Evolutionary conservation across 1,140 invertebrate species (phyloP), one percentile per base, ranked within the genome.

Genomic region (Paracyclopina nana): DNA sequence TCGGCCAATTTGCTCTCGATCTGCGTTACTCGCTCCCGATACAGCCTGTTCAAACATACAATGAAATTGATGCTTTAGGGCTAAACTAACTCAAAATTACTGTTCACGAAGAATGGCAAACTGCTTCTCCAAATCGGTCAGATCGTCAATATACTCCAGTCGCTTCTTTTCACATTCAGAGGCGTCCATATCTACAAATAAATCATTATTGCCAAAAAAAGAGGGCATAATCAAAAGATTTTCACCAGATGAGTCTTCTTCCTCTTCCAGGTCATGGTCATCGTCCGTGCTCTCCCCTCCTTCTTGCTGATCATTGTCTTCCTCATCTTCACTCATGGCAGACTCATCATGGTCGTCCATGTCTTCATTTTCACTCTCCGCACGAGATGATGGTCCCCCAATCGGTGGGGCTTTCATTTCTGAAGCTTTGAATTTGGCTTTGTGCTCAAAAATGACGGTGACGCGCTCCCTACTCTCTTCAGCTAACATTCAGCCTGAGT

Each of bases 21-120:
- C 62, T 82, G 78, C 26, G 69, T 72, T 55, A 87, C 76, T 55
- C 86, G 69, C 64, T 94, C 88, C 54, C 72, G 72, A 61, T 54
- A 20, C 5, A 30, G 42, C 26, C 20, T 49, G 49, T 9, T 18
- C 20, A 11, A 22, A 25, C 34, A 50, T 41, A 48, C 9, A 29
- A 42, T 12, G 51, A n/a, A n/a, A n/a, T n/a, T n/a, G n/a, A n/a
- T n/a, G n/a, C n/a, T n/a, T n/a, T n/a, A n/a, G n/a, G n/a, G n/a
- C n/a, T n/a, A n/a, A n/a, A n/a, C n/a, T n/a, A n/a, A n/a, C n/a
- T n/a, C n/a, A 14, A 27, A 62, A 71, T 67, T 66, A 80, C 76
- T 90, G 82, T 62, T 94, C 87, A 57, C 83, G 75, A 0, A 94
- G 68, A 14, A 81, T 69, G 27, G 72, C 70, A 65, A 94, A 96